Conservation (phyloP, 2,113 vertebrate genomes). For the Gobiocypris rarus region DNA sequence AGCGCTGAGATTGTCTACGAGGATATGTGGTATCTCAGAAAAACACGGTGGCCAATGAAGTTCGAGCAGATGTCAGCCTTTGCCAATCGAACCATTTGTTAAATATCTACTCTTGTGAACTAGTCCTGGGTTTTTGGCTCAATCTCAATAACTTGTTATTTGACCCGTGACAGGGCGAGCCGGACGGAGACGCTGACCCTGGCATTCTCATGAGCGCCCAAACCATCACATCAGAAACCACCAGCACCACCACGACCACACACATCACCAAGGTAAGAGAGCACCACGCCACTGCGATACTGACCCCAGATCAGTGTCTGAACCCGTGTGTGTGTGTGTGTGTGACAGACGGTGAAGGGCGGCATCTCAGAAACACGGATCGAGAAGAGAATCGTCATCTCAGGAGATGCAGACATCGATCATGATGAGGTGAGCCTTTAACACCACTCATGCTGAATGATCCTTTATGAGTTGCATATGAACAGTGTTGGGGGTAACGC, state of each 20-base stretch:
- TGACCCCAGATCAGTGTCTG: not conserved
- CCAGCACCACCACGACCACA: conserved; percentile 90
- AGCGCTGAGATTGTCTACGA: too few relatives aligned
- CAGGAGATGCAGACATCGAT: conserved; percentile 93
- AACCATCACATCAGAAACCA: conserved; percentile 92
- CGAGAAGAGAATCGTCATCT: conserved; percentile 97
- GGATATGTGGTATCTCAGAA: too few relatives aligned
- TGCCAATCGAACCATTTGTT: too few relatives aligned
- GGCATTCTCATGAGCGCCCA: conserved; percentile 91
- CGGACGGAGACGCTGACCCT: conserved; percentile 77
- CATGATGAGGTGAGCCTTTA: conserved; percentile 76
- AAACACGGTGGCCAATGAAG: too few relatives aligned
- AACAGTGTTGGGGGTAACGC: too few relatives aligned
- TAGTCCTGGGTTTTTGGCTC: too few relatives aligned
- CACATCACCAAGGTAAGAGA: conserved; percentile 81
- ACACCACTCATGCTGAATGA: too few relatives aligned
- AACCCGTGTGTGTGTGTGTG: conserved; percentile 11
- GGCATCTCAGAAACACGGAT: conserved; percentile 95
- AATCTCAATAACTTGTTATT: too few relatives aligned
- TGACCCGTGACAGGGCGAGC: conserved; percentile 68
- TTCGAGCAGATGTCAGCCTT: too few relatives aligned
- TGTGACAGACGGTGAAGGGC: conserved; percentile 88
- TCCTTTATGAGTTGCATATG: too few relatives aligned
- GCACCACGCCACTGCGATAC: too few relatives aligned
- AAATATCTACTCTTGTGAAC: too few relatives aligned